A percentile compares a stretch with the other conserved stretches of the same genome.
These are phyloP conservation scores for Neoitamus cyanurus DNA, from an alignment of 2,888 invertebrate genomes.

Conservation along the genomic window DNA sequence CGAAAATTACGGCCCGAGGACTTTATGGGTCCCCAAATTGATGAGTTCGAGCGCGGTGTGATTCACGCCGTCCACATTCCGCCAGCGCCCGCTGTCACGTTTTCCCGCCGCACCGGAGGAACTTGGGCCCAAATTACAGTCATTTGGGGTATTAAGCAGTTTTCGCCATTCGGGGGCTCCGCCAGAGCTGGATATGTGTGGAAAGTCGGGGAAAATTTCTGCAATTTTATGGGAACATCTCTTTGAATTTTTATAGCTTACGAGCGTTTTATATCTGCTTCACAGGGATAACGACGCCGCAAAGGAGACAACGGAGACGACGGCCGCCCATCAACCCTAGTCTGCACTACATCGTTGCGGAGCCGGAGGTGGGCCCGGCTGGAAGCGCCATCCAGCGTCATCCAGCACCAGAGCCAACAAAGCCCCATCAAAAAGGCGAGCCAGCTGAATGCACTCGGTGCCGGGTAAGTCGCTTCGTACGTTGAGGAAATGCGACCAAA, in stretches of 20 bases:
- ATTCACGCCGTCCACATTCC: conserved; percentile 12
- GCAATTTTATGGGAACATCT: conserved; percentile 32
- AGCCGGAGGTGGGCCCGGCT: not conserved
- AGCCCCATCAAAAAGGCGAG: conserved; percentile 10
- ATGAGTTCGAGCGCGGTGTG: not conserved
- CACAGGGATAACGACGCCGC: conserved; percentile 27
- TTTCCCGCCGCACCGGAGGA: conserved; percentile 7
- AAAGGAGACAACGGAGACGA: not conserved
- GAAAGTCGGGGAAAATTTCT: conserved; percentile 16
- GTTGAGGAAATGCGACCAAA: conserved; percentile 8
- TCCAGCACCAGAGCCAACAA: conserved; percentile 11
- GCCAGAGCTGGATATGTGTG: conserved; percentile 23
- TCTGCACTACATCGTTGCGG: not conserved
- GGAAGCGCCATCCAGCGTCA: not conserved
- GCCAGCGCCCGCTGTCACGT: conserved; percentile 26
- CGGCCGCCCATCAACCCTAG: not conserved
- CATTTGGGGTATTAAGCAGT: conserved; percentile 38
- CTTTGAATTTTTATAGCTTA: conserved; percentile 36
- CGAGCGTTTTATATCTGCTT: conserved; percentile 30
- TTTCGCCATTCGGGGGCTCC: conserved; percentile 18
- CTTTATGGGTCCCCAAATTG: conserved; percentile 3
- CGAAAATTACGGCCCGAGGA: not conserved
- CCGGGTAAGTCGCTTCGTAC: not conserved
- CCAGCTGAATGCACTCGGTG: not conserved
- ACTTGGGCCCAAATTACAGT: conserved; percentile 27